Conservation (phyloP, 2,797 vertebrate species). For the Rachycentron canadum region DNA sequence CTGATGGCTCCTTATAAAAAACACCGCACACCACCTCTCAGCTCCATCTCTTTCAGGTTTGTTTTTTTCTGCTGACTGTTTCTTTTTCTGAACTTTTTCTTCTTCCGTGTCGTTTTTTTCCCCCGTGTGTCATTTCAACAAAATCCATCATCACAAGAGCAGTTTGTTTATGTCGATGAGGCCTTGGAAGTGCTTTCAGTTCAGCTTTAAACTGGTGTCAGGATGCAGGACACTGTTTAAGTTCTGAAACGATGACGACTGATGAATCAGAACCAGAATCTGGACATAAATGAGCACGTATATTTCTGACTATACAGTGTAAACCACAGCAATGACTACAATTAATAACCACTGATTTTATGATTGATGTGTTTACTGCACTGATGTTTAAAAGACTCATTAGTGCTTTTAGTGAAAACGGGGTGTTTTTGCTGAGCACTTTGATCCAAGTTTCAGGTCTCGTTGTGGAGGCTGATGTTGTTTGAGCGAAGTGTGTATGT, state of each 20-base stretch:
- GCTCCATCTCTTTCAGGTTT: slow-evolving; percentile 66
- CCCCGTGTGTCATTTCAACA: slow-evolving; percentile 50
- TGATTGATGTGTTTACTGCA: slow-evolving; percentile 74
- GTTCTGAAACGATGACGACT: slow-evolving; percentile 49
- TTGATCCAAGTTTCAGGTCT: slow-evolving; percentile 58
- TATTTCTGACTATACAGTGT: slow-evolving; percentile 35
- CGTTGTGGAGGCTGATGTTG: slow-evolving; percentile 29
- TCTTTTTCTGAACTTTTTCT: slow-evolving; percentile 67
- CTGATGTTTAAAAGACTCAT: slow-evolving; percentile 60
- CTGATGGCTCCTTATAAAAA: slow-evolving; percentile 74
- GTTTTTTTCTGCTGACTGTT: slow-evolving; percentile 70
- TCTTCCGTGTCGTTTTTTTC: slow-evolving; percentile 46
- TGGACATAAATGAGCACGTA: slow-evolving; percentile 23
- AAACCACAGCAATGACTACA: slow-evolving; percentile 38
- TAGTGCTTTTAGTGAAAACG: slow-evolving; percentile 50
- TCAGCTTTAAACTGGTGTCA: slow-evolving; percentile 35
- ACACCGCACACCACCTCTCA: slow-evolving; percentile 44
- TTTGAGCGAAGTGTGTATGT: slow-evolving; percentile 45
- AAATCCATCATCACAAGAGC: slow-evolving; percentile 66
- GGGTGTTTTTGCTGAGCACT: slow-evolving; percentile 31
- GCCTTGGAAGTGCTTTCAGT: slow-evolving; percentile 49
- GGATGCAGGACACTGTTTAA: slow-evolving; percentile 58
- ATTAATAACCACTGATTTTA: slow-evolving; percentile 56
- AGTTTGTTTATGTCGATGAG: slow-evolving; percentile 62
- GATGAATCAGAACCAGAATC: slow-evolving; percentile 53